Base-by-base conservation (phyloP, 2,888 invertebrate genomes). In the Sialis lutaria region DNA sequence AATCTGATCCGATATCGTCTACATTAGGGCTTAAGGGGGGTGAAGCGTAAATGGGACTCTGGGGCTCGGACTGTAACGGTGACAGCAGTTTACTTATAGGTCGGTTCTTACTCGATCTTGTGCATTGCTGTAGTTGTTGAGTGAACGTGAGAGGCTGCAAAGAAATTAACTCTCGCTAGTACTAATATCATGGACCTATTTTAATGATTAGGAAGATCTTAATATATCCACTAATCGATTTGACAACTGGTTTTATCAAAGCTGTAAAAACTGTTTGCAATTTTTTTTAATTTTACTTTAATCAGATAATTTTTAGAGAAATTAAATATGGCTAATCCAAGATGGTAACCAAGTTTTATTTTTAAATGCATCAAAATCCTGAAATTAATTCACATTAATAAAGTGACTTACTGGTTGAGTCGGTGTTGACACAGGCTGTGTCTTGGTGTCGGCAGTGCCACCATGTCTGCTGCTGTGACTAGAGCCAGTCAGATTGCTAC, bases 101-200 rank as follows among this genome's bases (percentile, higher is more conserved):
- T 37, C 84, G 68, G 49, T 71, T 72, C 55, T 78, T 76, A 8
- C 74, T 64, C 58, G 77, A 77, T 50, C 85, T 70, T 1, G 85
- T 81, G 61, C 86, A 83, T 52, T 87, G 81, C 53, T 92, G 91
- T 46, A 93, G 73, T 69, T 92, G 91, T 64, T 92, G 91, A 3
- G 91, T 91, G 66, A 92, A 93, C 44, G 91, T 89, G 58, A 92
- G 72, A 9, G 83, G 83, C 51, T 79, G 69, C 52, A 68, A 61
- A 56, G 56, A 50, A 13, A 48, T 49, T 48, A 41, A 6, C 45
- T 2, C 22, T 22, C 22, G 4, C 2, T 22, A 22, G 22, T 22
- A 22, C 2, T 4, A 22, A 22, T 22, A 22, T 2, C 22, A 22
- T 22, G 4, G 22, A 2, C 22, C 22, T 22, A 4, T 22, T 22